These are phyloP conservation scores for Pedetes capensis DNA, from an alignment of 2,113 vertebrate species.

Conservation along the genomic window DNA sequence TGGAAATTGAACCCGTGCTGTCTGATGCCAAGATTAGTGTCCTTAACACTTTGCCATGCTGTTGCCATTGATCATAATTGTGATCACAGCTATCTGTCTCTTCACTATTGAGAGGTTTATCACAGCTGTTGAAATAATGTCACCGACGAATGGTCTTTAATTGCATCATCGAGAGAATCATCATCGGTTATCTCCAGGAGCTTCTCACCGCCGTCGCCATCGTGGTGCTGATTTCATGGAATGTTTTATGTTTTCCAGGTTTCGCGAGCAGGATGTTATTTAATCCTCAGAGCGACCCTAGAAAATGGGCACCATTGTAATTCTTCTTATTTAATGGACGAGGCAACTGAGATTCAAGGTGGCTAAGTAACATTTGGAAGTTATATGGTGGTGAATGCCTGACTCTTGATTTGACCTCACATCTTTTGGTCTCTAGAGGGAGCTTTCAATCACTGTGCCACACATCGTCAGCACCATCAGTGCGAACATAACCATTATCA, in stretches of 20 bases:
- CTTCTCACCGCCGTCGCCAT: not conserved
- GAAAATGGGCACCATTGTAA: not conserved
- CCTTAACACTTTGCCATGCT: not conserved
- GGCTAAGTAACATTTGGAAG: not conserved
- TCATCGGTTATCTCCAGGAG: not conserved
- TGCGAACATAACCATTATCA: fast-evolving
- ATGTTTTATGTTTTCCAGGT: not conserved
- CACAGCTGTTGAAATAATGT: not conserved
- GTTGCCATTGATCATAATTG: not conserved
- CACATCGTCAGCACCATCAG: fast-evolving
- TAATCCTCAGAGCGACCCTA: not conserved
- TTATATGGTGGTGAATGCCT: not conserved
- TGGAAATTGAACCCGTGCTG: not conserved
- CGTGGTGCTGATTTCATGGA: not conserved
- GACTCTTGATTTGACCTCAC: not conserved
- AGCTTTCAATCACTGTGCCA: not conserved
- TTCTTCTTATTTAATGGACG: not conserved
- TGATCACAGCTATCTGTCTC: not conserved
- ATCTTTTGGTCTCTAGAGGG: not conserved
- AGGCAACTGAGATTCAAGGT: not conserved
- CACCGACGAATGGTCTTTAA: conserved; percentile 26
- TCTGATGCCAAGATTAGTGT: not conserved
- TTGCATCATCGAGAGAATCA: conserved; percentile 1
- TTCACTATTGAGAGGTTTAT: not conserved
- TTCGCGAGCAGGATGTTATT: not conserved